A percentile compares a stretch with the other conserved stretches of the same genome.
Conservation (phyloP, 2,888 invertebrate species). For the Sarcophaga variegata region DNA sequence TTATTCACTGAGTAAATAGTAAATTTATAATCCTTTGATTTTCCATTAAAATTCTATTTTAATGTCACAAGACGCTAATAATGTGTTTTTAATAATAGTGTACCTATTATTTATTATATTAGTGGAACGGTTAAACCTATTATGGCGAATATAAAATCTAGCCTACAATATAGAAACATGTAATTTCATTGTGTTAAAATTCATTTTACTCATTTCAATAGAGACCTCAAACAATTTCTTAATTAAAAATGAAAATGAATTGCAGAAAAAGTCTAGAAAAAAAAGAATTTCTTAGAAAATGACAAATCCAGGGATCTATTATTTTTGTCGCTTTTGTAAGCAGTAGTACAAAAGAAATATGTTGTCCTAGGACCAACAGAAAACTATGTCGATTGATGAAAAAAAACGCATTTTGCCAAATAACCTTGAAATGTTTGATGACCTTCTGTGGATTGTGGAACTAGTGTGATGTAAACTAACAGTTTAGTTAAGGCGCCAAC, state of each 20-base stretch:
- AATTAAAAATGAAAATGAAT: conserved; percentile 9
- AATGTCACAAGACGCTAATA: too few relatives aligned
- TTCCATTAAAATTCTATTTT: too few relatives aligned
- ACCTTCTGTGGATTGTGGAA: conserved; percentile 49
- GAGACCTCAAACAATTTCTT: conserved; percentile 9
- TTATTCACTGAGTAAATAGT: too few relatives aligned
- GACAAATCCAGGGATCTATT: conserved; percentile 49
- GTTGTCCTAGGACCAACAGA: conserved; percentile 59
- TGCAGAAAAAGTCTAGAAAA: neutral
- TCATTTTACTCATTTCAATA: neutral
- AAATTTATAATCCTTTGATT: too few relatives aligned
- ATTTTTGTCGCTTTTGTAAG: neutral
- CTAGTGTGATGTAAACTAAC: conserved; percentile 20
- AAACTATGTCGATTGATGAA: conserved; percentile 45
- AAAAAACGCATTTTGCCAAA: neutral
- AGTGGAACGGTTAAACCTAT: too few relatives aligned
- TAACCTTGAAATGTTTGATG: conserved; percentile 61
- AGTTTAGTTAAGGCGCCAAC: conserved; percentile 24
- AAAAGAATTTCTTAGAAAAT: neutral
- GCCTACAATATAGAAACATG: neutral
- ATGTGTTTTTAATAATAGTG: too few relatives aligned
- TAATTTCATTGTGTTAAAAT: neutral
- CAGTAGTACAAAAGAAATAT: conserved; percentile 27
- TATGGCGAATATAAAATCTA: too few relatives aligned
- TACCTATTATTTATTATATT: too few relatives aligned